Percentiles rank a stretch among this genome's conserved stretches.
Conservation (phyloP, 2,797 vertebrate species). For the Molossus alvarezi region DNA sequence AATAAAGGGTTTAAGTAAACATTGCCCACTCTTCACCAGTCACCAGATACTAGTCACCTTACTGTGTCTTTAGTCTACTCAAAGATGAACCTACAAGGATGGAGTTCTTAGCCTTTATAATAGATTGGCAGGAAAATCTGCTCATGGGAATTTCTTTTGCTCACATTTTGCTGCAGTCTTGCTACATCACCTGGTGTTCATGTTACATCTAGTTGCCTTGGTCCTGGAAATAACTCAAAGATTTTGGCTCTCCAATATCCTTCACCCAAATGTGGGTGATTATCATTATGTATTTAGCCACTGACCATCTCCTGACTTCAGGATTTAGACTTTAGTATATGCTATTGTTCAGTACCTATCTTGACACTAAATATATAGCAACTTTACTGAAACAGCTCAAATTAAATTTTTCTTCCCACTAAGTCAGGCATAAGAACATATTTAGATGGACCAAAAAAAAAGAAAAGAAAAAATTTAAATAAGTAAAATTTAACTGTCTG, state of each 20-base stretch:
- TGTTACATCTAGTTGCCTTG: not conserved
- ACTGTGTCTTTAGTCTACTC: not conserved
- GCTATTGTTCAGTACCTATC: fast-evolving
- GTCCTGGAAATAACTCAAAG: not conserved
- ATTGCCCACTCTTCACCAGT: not conserved
- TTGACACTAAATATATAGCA: not conserved
- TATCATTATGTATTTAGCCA: not conserved
- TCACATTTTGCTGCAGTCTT: not conserved
- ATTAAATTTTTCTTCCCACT: not conserved
- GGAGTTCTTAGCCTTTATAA: not conserved
- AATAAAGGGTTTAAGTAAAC: not conserved
- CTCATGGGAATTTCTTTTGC: not conserved
- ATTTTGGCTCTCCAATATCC: not conserved
- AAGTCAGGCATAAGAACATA: not conserved
- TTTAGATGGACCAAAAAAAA: not conserved
- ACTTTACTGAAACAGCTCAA: not conserved
- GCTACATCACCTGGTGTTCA: not conserved
- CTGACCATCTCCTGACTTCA: not conserved
- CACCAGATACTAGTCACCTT: not conserved
- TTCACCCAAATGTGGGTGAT: not conserved
- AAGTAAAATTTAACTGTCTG: not conserved
- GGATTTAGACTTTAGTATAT: not conserved
- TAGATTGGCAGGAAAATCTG: not conserved
- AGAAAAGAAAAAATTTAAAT: not conserved
- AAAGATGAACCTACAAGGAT: not conserved